Conservation (phyloP, 2,113 vertebrate genomes). For the Python bivittatus region DNA sequence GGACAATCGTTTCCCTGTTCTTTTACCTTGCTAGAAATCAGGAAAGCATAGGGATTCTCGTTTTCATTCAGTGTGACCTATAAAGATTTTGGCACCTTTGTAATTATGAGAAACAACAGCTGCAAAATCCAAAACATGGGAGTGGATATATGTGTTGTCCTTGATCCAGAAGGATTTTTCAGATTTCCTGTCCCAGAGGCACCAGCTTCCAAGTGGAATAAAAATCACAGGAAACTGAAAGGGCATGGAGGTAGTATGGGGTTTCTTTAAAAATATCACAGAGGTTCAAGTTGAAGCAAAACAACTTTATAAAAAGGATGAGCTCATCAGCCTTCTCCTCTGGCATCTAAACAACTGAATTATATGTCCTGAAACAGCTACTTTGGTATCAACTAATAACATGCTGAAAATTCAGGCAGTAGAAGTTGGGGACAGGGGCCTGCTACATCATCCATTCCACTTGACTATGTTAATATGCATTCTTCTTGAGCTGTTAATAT, state of each 20-base stretch:
- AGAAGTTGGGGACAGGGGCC: not conserved
- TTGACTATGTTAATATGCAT: no score
- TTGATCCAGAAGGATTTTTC: constrained; percentile 13
- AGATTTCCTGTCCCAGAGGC: not conserved
- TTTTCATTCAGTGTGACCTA: constrained; percentile 2
- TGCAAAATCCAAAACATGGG: constrained; percentile 8
- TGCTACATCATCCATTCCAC: not conserved
- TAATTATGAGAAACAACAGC: constrained; percentile 24
- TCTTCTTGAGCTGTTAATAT: no score
- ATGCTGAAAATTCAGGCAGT: not conserved
- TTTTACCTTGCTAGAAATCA: not conserved
- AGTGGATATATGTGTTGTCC: not conserved
- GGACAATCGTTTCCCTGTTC: not conserved
- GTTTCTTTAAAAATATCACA: not conserved
- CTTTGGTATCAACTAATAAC: not conserved
- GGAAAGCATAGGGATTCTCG: not conserved
- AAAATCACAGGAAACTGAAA: not conserved
- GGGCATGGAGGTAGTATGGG: not conserved
- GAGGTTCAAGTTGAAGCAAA: constrained; percentile 17
- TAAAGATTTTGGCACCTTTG: constrained; percentile 33
- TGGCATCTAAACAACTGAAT: not conserved
- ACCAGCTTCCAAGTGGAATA: constrained; percentile 1
- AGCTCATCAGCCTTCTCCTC: constrained; percentile 2
- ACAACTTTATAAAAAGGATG: not conserved
- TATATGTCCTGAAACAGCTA: not conserved